Evolutionary conservation across 92 coral and sea anemone species (phyloP).

Genomic region (Epizoanthus scotinus): DNA sequence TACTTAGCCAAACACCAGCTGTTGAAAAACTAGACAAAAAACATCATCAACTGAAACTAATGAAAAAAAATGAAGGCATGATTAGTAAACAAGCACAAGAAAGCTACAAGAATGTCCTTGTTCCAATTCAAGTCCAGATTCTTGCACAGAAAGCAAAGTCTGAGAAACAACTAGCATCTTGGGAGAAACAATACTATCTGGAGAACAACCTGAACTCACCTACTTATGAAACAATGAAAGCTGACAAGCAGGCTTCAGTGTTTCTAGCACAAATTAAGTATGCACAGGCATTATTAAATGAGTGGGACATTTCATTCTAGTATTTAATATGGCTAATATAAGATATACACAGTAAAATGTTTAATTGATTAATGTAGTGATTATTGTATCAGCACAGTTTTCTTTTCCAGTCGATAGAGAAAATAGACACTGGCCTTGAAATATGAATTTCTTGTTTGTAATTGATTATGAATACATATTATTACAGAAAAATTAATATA

Average conservation of each 20-base stretch:
- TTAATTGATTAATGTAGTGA: background rate
- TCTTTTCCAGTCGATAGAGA: background rate
- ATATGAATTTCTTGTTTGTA: background rate
- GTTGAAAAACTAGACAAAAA: constrained; percentile 10
- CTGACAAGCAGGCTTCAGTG: constrained; percentile 37
- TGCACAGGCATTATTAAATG: constrained; percentile 39
- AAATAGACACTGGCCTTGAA: constrained; percentile 4
- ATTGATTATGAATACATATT: background rate
- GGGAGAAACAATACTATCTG: constrained; percentile 50
- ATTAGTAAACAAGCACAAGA: constrained; percentile 33
- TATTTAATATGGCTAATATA: background rate
- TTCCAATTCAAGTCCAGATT: constrained; percentile 46
- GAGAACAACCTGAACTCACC: constrained; percentile 49
- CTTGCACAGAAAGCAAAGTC: constrained; percentile 42
- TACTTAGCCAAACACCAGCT: background rate
- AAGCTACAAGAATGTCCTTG: constrained; percentile 40
- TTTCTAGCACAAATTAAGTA: constrained; percentile 10
- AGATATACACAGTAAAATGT: background rate
- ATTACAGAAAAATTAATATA: background rate
- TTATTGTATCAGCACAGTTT: background rate
- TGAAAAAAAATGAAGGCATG: background rate
- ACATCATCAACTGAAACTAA: constrained; percentile 16
- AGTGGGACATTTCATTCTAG: constrained; percentile 39
- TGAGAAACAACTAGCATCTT: constrained; percentile 42
- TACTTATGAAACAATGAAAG: constrained; percentile 43